phyloP scores from a whole-genome alignment of 2,888 invertebrate species.

The Subacronicta megacephala region DNA sequence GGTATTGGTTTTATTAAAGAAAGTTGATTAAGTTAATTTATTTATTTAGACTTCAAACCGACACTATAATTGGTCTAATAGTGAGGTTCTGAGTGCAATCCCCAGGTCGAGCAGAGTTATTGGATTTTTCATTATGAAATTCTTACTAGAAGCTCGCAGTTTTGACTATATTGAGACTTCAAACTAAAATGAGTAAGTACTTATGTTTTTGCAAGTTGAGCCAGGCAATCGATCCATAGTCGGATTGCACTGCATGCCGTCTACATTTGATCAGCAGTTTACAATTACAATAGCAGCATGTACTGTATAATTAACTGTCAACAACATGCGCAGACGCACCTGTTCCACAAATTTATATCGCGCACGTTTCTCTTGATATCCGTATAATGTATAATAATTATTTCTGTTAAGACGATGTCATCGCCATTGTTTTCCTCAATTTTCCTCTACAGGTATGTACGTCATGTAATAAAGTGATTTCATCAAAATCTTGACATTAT shows the following conservation, averaged over 20 bases:
- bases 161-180: no score
- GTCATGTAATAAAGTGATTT: conserved; percentile 4
- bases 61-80: no score
- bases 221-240: background rate
- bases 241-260: background rate
- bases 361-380: conserved; percentile 20
- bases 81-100: no score
- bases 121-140: no score
- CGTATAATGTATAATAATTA: background rate
- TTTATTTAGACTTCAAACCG: no score
- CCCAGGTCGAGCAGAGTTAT: no score
- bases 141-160: no score
- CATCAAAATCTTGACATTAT: background rate
- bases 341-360: conserved; percentile 41
- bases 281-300: conserved; percentile 1
- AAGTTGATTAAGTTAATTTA: background rate
- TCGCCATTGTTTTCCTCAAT: conserved; percentile 10
- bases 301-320: conserved; percentile 12
- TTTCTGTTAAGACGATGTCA: conserved; percentile 10
- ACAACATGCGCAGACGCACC: conserved; percentile 31
- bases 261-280: conserved; percentile 7
- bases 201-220: background rate
- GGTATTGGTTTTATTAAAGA: background rate
- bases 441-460: no score
- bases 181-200: background rate